These are phyloP conservation scores for Actinemys pallida DNA, from an alignment of 2,113 vertebrate genomes.

Conservation along the genomic window DNA sequence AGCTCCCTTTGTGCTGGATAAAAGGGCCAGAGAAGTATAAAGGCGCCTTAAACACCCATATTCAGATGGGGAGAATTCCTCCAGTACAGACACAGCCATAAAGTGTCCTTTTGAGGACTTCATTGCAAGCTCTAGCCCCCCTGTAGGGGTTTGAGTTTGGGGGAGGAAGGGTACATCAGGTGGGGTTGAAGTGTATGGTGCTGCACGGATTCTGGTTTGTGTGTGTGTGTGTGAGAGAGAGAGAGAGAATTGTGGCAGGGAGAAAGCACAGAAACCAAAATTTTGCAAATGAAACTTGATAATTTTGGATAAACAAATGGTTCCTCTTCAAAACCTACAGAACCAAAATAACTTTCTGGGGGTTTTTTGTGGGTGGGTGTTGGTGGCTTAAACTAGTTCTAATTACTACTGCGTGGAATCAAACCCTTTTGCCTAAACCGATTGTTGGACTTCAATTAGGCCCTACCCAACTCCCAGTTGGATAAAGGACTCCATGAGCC, in stretches of 20 bases:
- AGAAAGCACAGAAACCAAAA: neutral
- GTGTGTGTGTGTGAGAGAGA: accelerated
- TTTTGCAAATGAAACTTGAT: neutral
- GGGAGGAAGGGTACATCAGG: neutral
- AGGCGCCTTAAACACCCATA: neutral
- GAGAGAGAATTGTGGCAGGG: no score
- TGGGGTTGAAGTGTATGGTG: no score
- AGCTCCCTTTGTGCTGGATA: neutral
- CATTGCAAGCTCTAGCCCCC: neutral
- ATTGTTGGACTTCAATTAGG: neutral
- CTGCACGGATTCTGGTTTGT: neutral
- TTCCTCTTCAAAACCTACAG: neutral
- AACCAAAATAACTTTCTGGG: neutral
- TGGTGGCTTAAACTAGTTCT: neutral
- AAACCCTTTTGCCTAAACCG: neutral
- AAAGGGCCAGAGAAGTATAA: neutral
- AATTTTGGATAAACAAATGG: neutral
- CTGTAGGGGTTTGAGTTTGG: neutral
- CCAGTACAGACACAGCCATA: neutral
- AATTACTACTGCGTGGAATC: neutral
- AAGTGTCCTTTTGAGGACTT: neutral
- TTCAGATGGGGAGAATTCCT: neutral
- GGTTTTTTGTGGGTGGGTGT: neutral
- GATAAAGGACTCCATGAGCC: neutral
- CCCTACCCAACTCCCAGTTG: neutral